Evolutionary conservation across 2,113 vertebrate genomes (phyloP).

Genomic region (Patagioenas fasciata): DNA sequence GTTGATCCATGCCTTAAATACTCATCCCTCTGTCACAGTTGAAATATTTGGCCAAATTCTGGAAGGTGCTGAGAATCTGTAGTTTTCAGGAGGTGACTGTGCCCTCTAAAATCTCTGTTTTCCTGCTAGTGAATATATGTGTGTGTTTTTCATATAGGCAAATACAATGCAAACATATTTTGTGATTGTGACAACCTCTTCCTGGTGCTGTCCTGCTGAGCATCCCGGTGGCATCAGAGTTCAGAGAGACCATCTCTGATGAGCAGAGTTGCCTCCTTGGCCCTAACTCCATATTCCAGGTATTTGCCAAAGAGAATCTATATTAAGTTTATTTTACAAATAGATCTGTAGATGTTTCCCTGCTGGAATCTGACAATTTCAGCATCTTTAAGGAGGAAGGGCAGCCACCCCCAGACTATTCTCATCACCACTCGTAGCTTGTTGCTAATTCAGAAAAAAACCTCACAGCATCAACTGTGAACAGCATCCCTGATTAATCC

Average conservation of each 20-base stretch:
- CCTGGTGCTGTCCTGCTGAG: accelerated
- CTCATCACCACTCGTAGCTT: neutral
- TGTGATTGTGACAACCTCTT: neutral
- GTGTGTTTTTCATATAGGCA: neutral
- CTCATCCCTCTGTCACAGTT: neutral
- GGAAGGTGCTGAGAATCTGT: neutral
- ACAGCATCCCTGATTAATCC: conserved; percentile 63
- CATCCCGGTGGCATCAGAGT: accelerated
- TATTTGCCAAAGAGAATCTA: neutral
- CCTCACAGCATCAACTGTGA: conserved; percentile 10
- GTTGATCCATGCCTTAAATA: conserved; percentile 33
- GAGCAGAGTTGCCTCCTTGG: neutral
- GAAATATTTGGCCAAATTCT: neutral
- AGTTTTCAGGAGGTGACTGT: neutral
- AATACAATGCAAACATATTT: neutral
- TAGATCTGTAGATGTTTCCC: neutral
- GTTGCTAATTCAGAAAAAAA: conserved; percentile 55
- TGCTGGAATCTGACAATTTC: neutral
- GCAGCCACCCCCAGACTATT: neutral
- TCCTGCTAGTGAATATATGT: neutral
- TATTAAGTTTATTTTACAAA: neutral
- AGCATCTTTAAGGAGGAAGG: neutral
- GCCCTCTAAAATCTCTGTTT: neutral
- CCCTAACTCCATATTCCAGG: neutral
- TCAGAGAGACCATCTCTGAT: neutral